Evolutionary conservation across 92 coral and sea anemone genomes (phyloP).

Genomic region (Porites divaricata): DNA sequence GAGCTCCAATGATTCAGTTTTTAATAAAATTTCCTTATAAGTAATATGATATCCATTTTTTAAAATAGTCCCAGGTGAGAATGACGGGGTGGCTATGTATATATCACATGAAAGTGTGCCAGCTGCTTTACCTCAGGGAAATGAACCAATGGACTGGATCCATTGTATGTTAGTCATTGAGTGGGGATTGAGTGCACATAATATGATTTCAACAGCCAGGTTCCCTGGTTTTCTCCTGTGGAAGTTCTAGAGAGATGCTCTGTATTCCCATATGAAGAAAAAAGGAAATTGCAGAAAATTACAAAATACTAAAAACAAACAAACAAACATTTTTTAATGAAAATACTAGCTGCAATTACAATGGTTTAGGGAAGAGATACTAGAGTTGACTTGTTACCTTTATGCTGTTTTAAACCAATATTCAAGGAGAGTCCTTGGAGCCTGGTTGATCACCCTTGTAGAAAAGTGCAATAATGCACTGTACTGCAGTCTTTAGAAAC

Average conservation of each 20-base stretch:
- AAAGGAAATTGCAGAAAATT: not conserved
- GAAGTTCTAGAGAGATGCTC: not conserved
- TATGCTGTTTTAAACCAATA: no score
- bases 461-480: not conserved
- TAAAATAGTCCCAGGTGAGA: slow-evolving; percentile 44
- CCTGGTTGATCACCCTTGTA: not conserved
- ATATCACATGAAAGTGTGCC: slow-evolving; percentile 73
- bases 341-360: no score
- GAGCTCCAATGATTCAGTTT: no score
- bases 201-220: not conserved
- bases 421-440: slow-evolving; percentile 2
- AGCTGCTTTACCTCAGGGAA: slow-evolving; percentile 68
- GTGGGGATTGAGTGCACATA: not conserved
- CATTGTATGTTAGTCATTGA: slow-evolving; percentile 76
- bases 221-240: not conserved
- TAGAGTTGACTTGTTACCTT: no score
- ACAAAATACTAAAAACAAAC: no score
- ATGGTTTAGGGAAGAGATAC: no score
- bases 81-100: slow-evolving; percentile 71
- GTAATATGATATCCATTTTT: slow-evolving; percentile 29
- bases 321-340: no score
- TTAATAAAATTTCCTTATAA: not conserved
- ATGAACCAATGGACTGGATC: slow-evolving; percentile 82
- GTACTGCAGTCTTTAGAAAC: slow-evolving; percentile 13
- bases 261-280: not conserved